Base-by-base conservation (phyloP, 2,113 vertebrate genomes). In the Panthera tigris region DNA sequence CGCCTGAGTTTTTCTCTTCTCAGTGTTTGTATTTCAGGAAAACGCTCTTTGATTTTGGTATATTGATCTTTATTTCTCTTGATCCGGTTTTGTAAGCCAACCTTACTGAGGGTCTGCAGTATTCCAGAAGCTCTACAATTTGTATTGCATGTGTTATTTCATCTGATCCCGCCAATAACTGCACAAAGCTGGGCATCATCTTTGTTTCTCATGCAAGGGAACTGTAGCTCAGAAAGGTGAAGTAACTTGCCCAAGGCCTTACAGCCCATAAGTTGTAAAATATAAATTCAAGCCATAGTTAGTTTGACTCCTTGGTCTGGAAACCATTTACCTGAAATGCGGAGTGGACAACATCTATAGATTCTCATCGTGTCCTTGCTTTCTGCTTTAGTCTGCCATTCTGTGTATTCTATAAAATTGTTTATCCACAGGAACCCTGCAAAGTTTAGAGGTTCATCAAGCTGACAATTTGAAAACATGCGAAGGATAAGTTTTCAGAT, bases 381-480 rank as follows among this genome's bases (percentile, higher is more conserved):
- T n/a, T 71, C 45, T 66, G 31, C 45, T 25, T 68, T 90, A 55
- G 65, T 85, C 45, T 81, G 48, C 25, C 36, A 19, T 66, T 93
- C 33, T 88, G 16, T 66, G 68, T 91, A 66, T 90, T 81, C 83
- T 45, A 1, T 68, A 76, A 86, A 89, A 80, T 31, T 76, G n/a
- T 97, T 73, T 36, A 12, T 27, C 95, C 19, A 48, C n/a, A 52
- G 63, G 95, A 92, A 76, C 73, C 14, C 65, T 61, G 45, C 36
- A 57, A 50, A 92, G 71, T 82, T 81, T 27, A 89, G n/a, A 76
- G 52, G 19, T 41, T 85, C 83, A 39, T 89, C 8, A 5, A 71
- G 57, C 92, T 76, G 82, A 85, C 23, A 48, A 85, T 94, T 93
- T 81, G 65, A 80, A 96, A 89, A 71, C 29, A 55, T 48, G 50